Base-by-base conservation (phyloP, 2,113 vertebrate species). In the Azemiops feae region DNA sequence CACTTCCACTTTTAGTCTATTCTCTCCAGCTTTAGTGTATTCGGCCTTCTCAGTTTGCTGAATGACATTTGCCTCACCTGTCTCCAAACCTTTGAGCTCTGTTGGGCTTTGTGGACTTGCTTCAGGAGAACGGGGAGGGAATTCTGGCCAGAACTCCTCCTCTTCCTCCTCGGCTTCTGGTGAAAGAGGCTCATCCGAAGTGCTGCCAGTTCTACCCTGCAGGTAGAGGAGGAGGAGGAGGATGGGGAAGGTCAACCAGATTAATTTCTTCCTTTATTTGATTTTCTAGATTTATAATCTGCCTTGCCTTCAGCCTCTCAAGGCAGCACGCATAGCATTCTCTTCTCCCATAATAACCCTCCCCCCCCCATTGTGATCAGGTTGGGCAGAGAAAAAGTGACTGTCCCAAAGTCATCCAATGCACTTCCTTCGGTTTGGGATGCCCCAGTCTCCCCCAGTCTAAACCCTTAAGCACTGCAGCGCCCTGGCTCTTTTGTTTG, bases 21-120 rank as follows among this genome's bases (percentile, higher is more conserved):
- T 58, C 57, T 39, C 11, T n/a, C 18, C 43, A 91, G 91, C 34
- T 23, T 30, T 74, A 81, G 34, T 43, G 34, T 39, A 39, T 39
- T 39, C 12, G 45, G 14, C 0, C 12, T 45, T 88, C 43, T 88
- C 20, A 81, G 18, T 47, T 39, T 11, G 47, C 27, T 91, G 57
- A 54, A 34, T 74, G 27, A 30, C 2, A 3, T 27, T 88, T 88
- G 86, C 52, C 85, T 91, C 30, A 93, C 93, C 90, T 25, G 45
- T 55, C 74, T 3, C 2, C 8, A 45, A 47, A 25, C 39, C 45
- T 55, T 58, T 30, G 39, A 94, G 90, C 39, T 93, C 96, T 0
- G 92, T 96, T 87, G 96, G 97, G 92, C 96, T 97, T 93, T 96
- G 93, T 0, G 92, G 94, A 91, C 93, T 96, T 5, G 92, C 95